Conservation (phyloP, 2,797 vertebrate species). For the Galago senegalensis region DNA sequence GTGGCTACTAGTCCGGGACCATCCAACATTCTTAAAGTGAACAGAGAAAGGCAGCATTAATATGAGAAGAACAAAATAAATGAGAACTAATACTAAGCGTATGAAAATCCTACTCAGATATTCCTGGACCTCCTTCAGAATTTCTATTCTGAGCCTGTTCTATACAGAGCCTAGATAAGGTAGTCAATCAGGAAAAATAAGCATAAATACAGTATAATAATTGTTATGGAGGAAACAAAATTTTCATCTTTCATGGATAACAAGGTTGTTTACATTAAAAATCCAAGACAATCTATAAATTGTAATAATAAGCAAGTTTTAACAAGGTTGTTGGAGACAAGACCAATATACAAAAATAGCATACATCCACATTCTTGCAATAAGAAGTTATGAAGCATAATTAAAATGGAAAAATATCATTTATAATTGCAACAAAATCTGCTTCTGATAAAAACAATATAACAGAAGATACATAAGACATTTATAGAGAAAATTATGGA, state of each 20-base stretch:
- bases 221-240: not conserved
- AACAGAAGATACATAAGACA: not conserved
- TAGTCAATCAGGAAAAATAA: constrained; percentile 27
- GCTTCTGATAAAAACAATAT: not conserved
- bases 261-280: constrained; percentile 40
- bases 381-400: not conserved
- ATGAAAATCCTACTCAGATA: constrained; percentile 25
- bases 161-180: not conserved
- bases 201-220: not conserved
- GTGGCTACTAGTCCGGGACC: not conserved
- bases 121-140: not conserved
- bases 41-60: constrained; percentile 20
- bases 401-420: constrained; percentile 3
- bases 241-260: not conserved
- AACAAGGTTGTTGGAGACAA: constrained; percentile 64
- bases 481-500: constrained; percentile 29
- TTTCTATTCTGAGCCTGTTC: not conserved
- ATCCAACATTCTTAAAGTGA: constrained; percentile 2
- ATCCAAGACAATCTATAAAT: constrained; percentile 23
- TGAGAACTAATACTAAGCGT: constrained; percentile 47
- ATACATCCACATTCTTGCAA: not conserved
- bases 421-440: constrained; percentile 51
- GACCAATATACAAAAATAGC: constrained; percentile 65
- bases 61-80: constrained; percentile 7
- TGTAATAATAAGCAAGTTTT: constrained; percentile 17